Percentiles rank a stretch among this genome's conserved stretches.
Conservation (phyloP, 2,888 invertebrate genomes). For the Drosophila sordidapex region DNA sequence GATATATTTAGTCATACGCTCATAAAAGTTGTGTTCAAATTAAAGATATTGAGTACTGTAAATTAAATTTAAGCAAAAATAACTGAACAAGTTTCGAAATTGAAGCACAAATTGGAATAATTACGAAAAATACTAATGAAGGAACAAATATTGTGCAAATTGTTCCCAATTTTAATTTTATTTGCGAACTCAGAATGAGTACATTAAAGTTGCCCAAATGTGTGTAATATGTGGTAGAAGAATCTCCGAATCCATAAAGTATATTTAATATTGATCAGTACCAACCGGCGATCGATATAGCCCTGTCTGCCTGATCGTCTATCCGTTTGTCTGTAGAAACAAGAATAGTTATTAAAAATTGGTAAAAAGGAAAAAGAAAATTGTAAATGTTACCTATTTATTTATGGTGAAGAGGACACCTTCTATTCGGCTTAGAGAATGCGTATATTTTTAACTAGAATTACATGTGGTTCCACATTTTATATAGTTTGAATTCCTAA, state of each 20-base stretch:
- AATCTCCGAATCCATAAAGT: fast-evolving
- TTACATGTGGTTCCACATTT: background rate
- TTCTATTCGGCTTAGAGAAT: background rate
- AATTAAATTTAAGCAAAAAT: background rate
- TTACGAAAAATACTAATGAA: background rate
- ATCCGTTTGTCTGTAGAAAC: background rate
- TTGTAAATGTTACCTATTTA: background rate
- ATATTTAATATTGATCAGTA: background rate
- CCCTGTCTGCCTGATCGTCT: background rate
- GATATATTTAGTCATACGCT: background rate
- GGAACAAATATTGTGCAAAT: background rate
- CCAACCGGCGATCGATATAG: background rate
- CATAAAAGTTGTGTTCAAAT: background rate
- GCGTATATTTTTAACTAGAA: background rate
- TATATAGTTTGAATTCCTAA: background rate
- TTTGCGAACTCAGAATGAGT: background rate
- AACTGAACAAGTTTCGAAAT: background rate
- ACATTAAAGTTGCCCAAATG: background rate
- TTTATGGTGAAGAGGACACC: background rate
- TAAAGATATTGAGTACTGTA: background rate
- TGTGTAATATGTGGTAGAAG: background rate
- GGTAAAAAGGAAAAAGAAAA: background rate
- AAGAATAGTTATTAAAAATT: background rate
- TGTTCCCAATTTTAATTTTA: background rate
- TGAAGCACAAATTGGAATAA: background rate